These are phyloP conservation scores for Teleogryllus occipitalis DNA, from an alignment of 1,140 invertebrate species.

Conservation along the genomic window DNA sequence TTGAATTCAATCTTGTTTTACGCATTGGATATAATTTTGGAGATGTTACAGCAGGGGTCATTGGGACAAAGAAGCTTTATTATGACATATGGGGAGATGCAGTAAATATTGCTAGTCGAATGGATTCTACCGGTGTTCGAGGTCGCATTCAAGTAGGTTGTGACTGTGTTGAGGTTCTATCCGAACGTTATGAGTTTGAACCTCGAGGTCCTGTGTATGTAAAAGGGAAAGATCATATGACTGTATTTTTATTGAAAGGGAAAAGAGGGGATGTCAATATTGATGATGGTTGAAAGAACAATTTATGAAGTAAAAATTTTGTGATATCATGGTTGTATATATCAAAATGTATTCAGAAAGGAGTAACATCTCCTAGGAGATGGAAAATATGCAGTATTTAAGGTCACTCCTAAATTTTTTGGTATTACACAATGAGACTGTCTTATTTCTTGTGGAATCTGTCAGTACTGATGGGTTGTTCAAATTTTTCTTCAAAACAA, in stretches of 20 bases:
- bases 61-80: constrained; percentile 90
- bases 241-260: constrained; percentile 59
- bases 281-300: constrained; percentile 15
- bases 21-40: constrained; percentile 76
- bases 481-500: too few relatives aligned
- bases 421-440: too few relatives aligned
- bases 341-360: too few relatives aligned
- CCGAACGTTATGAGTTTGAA: constrained; percentile 64
- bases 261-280: constrained; percentile 1
- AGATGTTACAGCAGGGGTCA: constrained; percentile 91
- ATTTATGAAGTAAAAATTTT: background rate
- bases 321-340: background rate
- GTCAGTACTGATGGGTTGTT: too few relatives aligned
- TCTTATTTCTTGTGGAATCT: too few relatives aligned
- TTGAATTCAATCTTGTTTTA: constrained; percentile 87
- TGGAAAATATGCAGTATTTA: too few relatives aligned
- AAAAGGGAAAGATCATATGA: constrained; percentile 93
- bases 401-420: too few relatives aligned
- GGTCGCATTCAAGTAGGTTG: constrained; percentile 80
- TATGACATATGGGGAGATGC: constrained; percentile 99
- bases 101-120: constrained; percentile 91
- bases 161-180: constrained; percentile 56
- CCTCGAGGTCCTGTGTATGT: constrained; percentile 80
- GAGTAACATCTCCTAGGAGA: too few relatives aligned
- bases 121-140: constrained; percentile 86